These are phyloP conservation scores for Bradynema listronoti DNA, from an alignment of 1,140 invertebrate genomes.

Conservation along the genomic window DNA sequence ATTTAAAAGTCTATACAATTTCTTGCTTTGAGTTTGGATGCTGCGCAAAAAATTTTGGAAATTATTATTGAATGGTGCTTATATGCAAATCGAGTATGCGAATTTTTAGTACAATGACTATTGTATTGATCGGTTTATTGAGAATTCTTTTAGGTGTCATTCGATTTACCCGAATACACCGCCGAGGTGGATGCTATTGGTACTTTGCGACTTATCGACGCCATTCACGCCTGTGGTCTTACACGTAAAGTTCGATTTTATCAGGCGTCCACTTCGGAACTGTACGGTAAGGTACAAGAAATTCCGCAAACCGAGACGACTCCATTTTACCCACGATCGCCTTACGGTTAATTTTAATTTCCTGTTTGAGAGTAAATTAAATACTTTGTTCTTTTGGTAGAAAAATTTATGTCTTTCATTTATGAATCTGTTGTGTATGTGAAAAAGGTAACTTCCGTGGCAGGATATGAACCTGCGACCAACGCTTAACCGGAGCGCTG, in stretches of 20 bases:
- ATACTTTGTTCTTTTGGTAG: neutral
- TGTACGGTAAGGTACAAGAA: constrained; percentile 94
- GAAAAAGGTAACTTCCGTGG: no score
- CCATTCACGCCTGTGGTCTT: constrained; percentile 82
- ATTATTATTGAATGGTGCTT: neutral
- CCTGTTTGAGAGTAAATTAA: neutral
- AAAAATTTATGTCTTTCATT: neutral
- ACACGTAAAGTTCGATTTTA: constrained; percentile 82
- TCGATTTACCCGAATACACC: constrained; percentile 96
- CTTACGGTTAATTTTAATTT: constrained; percentile 73
- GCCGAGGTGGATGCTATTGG: constrained; percentile 98
- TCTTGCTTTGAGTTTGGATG: no score
- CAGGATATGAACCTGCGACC: neutral
- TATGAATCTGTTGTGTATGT: no score
- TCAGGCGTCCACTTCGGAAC: constrained; percentile 94
- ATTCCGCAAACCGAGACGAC: constrained; percentile 94
- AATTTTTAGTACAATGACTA: no score
- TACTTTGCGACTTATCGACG: constrained; percentile 85
- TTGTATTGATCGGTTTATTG: no score
- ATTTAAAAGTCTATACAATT: no score
- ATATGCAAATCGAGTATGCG: no score
- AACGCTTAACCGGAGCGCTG: no score
- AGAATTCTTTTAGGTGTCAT: constrained; percentile 68
- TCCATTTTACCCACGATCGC: constrained; percentile 97
- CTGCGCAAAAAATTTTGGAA: no score